Base-by-base conservation (phyloP, 2,113 vertebrate species). In the Nesoenas mayeri region DNA sequence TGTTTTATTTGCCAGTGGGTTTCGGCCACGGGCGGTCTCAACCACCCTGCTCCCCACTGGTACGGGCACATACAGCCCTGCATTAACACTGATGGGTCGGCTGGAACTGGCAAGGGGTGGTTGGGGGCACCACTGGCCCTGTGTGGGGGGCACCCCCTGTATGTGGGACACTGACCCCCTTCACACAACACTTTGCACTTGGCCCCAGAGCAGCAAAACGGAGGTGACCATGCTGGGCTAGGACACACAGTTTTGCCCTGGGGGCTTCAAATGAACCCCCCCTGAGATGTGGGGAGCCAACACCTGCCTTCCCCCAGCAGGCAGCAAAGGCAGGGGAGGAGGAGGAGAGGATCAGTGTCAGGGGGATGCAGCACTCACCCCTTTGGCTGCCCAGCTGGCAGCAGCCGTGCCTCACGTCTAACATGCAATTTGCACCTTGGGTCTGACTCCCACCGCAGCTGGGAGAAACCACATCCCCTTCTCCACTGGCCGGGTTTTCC, bases 61-160 rank as follows among this genome's bases (percentile, higher is more conserved):
- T 75, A 53, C 1, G 1, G 58, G 62, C 10, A 2, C 40, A 18
- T 7, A 61, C 51, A 70, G 61, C 69, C 5, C 1, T 22, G 47
- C 42, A 44, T n/a, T 31, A 81, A 92, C 0, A 0, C 50, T 0
- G 0, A 3, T 2, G 47, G 44, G 62, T 56, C 6, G 7, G 54
- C 77, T 44, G 58, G 31, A 70, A 65, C 38, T 62, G 40, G 44
- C 5, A 11, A 73, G 28, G 56, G 20, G 36, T n/a, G 31, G 28
- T 0, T 16, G 28, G 15, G 32, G 51, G 40, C 34, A 66, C 25
- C 25, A 12, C 32, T 5, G 8, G 18, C n/a, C 14, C 56, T 1
- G 2, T 13, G 47, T 38, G 3, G 11, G 69, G 26, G 48, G 29
- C 34, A 80, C 12, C 26, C 69, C 64, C 21, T 26, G 5, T 8